A percentile compares a stretch with the other conserved stretches of the same genome.
phyloP scores from a whole-genome alignment of 2,888 invertebrate species.

The Philaethria dido region DNA sequence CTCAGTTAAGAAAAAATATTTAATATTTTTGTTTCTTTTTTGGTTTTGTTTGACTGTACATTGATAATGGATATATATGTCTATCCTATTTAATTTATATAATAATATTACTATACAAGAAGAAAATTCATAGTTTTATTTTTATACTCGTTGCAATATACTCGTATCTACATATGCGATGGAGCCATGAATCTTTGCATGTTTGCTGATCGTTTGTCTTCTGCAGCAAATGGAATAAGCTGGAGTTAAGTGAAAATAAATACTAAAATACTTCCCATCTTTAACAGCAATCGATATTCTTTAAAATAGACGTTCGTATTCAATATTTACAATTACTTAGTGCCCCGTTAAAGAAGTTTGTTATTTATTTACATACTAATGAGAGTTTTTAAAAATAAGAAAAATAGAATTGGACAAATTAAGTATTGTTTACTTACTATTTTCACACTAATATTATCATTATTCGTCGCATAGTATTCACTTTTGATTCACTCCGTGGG shows the following conservation, averaged over 20 bases:
- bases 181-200: constrained; percentile 34
- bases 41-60: no score
- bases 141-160: constrained; percentile 25
- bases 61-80: no score
- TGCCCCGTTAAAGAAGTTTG: not conserved
- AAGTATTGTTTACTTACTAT: not conserved
- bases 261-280: constrained; percentile 36
- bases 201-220: constrained; percentile 37
- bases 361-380: constrained; percentile 17
- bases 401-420: not conserved
- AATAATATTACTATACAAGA: not conserved
- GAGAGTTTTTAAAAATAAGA: not conserved
- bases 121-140: not conserved
- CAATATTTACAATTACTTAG: constrained; percentile 20
- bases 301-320: constrained; percentile 15
- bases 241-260: constrained; percentile 39
- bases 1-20: constrained; percentile 9
- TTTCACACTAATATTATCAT: not conserved
- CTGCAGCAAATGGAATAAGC: constrained; percentile 33
- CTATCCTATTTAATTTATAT: not conserved
- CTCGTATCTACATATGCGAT: not conserved
- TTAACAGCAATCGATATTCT: constrained; percentile 19
- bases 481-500: no score
- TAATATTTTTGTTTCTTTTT: not conserved
- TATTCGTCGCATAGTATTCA: no score